Conservation (phyloP, 2,888 invertebrate genomes). For the Iselma pallidipennis region DNA sequence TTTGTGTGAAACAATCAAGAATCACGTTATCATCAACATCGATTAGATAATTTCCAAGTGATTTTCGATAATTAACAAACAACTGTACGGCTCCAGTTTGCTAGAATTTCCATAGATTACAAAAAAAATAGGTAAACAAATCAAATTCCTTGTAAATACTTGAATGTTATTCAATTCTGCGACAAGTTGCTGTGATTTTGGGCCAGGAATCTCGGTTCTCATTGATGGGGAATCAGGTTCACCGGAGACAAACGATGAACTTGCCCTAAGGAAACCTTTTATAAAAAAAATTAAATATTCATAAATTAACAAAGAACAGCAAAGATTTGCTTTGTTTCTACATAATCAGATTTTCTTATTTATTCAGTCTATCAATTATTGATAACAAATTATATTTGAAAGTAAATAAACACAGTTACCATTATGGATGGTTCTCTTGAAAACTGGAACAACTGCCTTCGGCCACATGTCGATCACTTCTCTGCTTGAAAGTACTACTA, state of each 20-base stretch:
- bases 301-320: too few species aligned
- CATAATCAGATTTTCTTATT: too few species aligned
- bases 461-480: slow-evolving; percentile 11
- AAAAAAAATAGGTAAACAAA: too few species aligned
- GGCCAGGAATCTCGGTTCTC: slow-evolving; percentile 72
- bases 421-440: slow-evolving; percentile 7
- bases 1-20: slow-evolving; percentile 94
- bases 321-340: too few species aligned
- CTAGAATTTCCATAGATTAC: too few species aligned
- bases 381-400: too few species aligned
- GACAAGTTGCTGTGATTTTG: slow-evolving; percentile 65
- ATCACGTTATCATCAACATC: slow-evolving; percentile 92
- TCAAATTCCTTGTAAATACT: too few species aligned
- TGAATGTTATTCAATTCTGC: slow-evolving; percentile 61
- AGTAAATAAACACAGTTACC: neutral
- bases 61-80: slow-evolving; percentile 91
- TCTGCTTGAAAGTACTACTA: slow-evolving; percentile 1
- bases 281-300: too few species aligned
- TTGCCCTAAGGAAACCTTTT: slow-evolving; percentile 7
- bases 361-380: too few species aligned
- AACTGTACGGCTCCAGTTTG: slow-evolving; percentile 79
- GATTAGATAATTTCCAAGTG: slow-evolving; percentile 90
- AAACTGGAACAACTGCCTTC: slow-evolving; percentile 5
- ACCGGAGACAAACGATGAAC: slow-evolving; percentile 35
- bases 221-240: slow-evolving; percentile 69